Conservation (phyloP, 2,888 invertebrate species). For the Pseudeuparius sepicola region DNA sequence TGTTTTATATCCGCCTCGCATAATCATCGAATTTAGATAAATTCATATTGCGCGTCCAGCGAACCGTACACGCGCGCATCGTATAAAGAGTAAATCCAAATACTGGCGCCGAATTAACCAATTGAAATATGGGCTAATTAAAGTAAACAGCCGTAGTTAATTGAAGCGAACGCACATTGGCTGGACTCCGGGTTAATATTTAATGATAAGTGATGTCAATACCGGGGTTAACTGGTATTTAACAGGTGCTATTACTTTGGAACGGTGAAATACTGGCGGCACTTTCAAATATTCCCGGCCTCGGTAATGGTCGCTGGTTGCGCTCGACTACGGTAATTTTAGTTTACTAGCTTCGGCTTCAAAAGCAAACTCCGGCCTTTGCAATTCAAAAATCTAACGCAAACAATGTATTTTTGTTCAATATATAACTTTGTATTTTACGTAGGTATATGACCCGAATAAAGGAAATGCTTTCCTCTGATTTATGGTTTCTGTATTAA, state of each 20-base stretch:
- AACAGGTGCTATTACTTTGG: constrained; percentile 34
- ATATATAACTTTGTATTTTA: no score
- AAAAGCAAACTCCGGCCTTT: no score
- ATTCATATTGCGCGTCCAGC: constrained; percentile 15
- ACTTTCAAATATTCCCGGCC: no score
- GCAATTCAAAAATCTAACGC: no score
- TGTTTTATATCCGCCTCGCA: constrained; percentile 14
- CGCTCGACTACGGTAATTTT: no score
- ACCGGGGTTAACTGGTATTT: constrained; percentile 36
- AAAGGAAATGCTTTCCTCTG: no score
- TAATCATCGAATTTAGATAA: constrained; percentile 19
- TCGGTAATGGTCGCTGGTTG: no score
- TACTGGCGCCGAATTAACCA: constrained; percentile 26
- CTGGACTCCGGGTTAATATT: constrained; percentile 36
- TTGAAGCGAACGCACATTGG: constrained; percentile 36
- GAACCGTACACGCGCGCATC: constrained; percentile 14
- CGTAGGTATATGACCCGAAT: no score
- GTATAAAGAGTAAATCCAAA: constrained; percentile 26
- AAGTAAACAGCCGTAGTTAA: constrained; percentile 36
- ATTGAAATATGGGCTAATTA: constrained; percentile 36
- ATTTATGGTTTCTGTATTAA: no score
- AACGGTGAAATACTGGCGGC: constrained; percentile 27
- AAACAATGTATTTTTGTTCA: no score
- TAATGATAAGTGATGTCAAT: constrained; percentile 38
- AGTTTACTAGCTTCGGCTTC: no score